phyloP scores from a whole-genome alignment of 1,140 invertebrate genomes.

The Drosophila ohnishii region DNA sequence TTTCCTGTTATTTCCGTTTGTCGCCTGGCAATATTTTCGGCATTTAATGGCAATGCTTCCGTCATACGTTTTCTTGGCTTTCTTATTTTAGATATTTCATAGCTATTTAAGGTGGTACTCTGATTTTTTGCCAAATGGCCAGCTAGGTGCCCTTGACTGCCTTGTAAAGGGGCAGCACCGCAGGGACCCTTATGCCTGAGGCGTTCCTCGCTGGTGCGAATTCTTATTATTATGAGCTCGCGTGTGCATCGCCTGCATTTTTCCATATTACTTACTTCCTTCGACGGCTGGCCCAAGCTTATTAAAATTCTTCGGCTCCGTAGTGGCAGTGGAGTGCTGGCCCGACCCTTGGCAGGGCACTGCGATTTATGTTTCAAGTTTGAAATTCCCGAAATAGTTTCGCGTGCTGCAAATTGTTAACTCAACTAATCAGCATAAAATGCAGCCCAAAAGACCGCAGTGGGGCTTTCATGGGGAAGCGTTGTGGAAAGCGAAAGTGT shows the following conservation, averaged over 20 bases:
- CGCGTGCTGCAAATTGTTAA: constrained; percentile 78
- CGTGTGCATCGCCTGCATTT: constrained; percentile 68
- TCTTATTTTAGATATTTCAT: constrained; percentile 24
- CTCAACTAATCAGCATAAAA: constrained; percentile 78
- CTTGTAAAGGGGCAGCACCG: constrained; percentile 38
- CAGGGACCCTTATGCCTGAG: constrained; percentile 13
- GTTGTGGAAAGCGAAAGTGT: constrained; percentile 64
- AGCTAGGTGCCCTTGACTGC: constrained; percentile 69
- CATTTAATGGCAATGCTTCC: constrained; percentile 50
- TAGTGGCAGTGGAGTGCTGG: neutral
- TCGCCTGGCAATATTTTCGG: constrained; percentile 50
- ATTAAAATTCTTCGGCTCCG: constrained; percentile 62
- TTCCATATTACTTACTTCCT: constrained; percentile 62
- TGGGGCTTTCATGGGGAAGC: constrained; percentile 1
- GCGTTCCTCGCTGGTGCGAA: constrained; percentile 29
- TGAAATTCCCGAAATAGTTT: constrained; percentile 77
- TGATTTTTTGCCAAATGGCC: constrained; percentile 15
- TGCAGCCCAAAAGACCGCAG: constrained; percentile 39
- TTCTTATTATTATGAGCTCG: constrained; percentile 66
- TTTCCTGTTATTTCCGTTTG: constrained; percentile 74
- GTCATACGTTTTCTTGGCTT: constrained; percentile 12
- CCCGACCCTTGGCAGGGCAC: constrained; percentile 21
- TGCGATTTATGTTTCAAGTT: constrained; percentile 72
- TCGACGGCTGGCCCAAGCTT: constrained; percentile 44
- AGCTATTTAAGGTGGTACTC: constrained; percentile 53